Conservation (phyloP, 2,888 invertebrate genomes). For the Entomobrya proxima region DNA sequence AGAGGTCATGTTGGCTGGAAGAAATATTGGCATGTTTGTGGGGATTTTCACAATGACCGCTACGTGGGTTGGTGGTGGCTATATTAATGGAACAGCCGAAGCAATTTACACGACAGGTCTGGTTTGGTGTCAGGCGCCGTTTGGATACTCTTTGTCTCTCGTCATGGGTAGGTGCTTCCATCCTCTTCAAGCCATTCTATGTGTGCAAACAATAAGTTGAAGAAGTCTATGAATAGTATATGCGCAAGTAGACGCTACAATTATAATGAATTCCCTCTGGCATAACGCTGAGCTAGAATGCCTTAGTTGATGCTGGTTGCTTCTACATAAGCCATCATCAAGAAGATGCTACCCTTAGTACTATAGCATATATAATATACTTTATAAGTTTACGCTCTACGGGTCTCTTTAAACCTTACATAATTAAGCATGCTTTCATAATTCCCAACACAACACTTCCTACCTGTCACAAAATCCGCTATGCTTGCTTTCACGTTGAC, state of each 20-base stretch:
- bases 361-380: neutral
- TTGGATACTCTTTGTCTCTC: constrained; percentile 84
- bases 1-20: constrained; percentile 84
- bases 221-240: too few relatives aligned
- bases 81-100: constrained; percentile 86
- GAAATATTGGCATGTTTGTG: constrained; percentile 83
- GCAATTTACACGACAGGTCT: constrained; percentile 82
- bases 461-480: neutral
- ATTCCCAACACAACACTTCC: neutral
- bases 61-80: constrained; percentile 79
- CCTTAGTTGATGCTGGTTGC: too few relatives aligned
- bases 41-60: constrained; percentile 84
- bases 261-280: too few relatives aligned
- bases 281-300: too few relatives aligned
- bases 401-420: neutral
- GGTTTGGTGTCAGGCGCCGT: constrained; percentile 84
- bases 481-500: constrained; percentile 24
- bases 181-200: neutral
- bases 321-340: too few relatives aligned
- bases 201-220: neutral
- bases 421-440: constrained; percentile 26
- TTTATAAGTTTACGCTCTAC: neutral
- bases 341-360: too few relatives aligned
- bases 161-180: constrained; percentile 82
- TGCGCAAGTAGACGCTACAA: too few relatives aligned